Percentiles rank a stretch among this genome's conserved stretches.
Evolutionary conservation across 2,113 vertebrate species (phyloP).

Genomic region (Calypte anna): DNA sequence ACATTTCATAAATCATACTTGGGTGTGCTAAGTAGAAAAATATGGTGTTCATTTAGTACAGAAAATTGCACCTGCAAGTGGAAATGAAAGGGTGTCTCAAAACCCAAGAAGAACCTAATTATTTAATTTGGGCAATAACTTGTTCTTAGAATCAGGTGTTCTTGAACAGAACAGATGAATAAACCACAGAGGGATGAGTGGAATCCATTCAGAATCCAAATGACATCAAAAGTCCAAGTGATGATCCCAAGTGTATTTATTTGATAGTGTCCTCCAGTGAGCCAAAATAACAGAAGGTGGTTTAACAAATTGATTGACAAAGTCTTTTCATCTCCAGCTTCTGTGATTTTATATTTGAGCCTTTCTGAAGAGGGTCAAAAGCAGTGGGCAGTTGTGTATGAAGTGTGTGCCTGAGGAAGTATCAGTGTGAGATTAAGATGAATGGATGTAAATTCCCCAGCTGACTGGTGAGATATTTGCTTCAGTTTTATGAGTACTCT

Average conservation of each 20-base stretch:
- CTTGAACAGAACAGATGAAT: constrained; percentile 41
- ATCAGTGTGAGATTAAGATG: background rate
- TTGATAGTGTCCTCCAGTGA: background rate
- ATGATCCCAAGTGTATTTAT: background rate
- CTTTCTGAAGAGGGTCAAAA: background rate
- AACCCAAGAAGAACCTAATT: background rate
- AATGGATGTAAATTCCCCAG: background rate
- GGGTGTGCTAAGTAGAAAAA: background rate
- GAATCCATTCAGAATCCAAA: constrained; percentile 32
- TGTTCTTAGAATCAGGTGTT: background rate
- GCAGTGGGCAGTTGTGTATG: background rate
- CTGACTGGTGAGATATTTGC: background rate
- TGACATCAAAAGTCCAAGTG: background rate
- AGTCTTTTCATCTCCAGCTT: background rate
- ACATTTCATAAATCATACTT: constrained; percentile 47
- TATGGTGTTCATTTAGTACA: background rate
- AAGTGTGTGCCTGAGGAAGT: background rate
- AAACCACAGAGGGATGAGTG: background rate
- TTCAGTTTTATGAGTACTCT: background rate
- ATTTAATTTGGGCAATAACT: background rate
- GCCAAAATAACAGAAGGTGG: background rate
- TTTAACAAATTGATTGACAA: background rate
- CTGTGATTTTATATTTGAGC: background rate
- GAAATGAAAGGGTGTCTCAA: background rate
- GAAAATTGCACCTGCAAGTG: background rate